Evolutionary conservation across 2,888 invertebrate genomes (phyloP).

Genomic region (Drosophila incognita): DNA sequence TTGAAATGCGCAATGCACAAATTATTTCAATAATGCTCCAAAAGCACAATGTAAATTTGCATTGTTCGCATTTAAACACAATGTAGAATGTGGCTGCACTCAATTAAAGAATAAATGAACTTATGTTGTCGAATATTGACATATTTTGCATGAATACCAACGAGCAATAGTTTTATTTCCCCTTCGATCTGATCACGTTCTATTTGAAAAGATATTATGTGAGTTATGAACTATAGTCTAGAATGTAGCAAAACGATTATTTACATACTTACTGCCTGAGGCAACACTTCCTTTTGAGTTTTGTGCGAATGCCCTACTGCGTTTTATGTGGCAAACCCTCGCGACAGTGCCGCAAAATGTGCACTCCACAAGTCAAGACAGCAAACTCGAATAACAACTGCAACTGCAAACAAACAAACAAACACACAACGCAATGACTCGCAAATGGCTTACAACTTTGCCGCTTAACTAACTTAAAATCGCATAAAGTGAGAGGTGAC

Average conservation of each 20-base stretch:
- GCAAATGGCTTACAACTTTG: constrained; percentile 73
- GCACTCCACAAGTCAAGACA: constrained; percentile 69
- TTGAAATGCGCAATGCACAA: constrained; percentile 20
- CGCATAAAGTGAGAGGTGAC: constrained; percentile 63
- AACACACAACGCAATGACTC: constrained; percentile 36
- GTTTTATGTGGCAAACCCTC: constrained; percentile 35
- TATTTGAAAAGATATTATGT: not conserved
- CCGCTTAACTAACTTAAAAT: constrained; percentile 71
- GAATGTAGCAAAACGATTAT: not conserved
- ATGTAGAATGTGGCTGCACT: constrained; percentile 22
- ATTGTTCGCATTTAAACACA: constrained; percentile 15
- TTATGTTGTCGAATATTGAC: not conserved
- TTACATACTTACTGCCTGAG: not conserved
- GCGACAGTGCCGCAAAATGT: constrained; percentile 42
- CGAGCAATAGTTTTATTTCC: not conserved
- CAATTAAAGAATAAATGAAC: constrained; percentile 32
- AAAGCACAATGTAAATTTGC: constrained; percentile 2
- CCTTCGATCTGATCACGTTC: not conserved
- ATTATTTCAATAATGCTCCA: constrained; percentile 22
- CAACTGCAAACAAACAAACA: constrained; percentile 21
- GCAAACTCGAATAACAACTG: constrained; percentile 36
- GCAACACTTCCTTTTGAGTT: constrained; percentile 14
- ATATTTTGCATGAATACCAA: constrained; percentile 6
- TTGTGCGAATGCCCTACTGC: constrained; percentile 7
- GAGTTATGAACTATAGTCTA: not conserved